Conservation (phyloP, 2,888 invertebrate genomes). For the Mesorhabditis sp. region DNA sequence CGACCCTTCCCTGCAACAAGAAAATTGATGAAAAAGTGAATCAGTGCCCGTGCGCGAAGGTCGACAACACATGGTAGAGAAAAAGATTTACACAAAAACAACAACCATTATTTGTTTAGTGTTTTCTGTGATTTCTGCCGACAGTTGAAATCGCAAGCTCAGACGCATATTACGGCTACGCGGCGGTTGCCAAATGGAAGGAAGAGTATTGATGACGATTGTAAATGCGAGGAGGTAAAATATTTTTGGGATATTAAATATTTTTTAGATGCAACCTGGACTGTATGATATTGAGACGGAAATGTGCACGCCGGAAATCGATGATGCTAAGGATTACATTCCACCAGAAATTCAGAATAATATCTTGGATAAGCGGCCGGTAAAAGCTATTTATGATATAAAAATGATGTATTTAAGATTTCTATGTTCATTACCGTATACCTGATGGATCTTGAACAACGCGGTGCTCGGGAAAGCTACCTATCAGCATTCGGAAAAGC, state of each 20-base stretch:
- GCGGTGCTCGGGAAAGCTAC: conserved; percentile 51
- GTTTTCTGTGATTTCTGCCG: conserved; percentile 57
- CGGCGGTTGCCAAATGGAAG: conserved; percentile 29
- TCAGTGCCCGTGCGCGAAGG: conserved; percentile 55
- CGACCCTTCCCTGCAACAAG: conserved; percentile 54
- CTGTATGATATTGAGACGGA: conserved; percentile 58
- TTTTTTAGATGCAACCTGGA: conserved; percentile 53
- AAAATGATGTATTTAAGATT: conserved; percentile 32
- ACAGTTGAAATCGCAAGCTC: conserved; percentile 49
- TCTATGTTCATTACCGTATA: conserved; percentile 58
- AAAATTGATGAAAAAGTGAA: conserved; percentile 57
- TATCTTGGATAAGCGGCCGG: conserved; percentile 55
- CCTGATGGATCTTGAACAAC: conserved; percentile 55
- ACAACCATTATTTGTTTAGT: conserved; percentile 24
- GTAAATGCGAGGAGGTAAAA: conserved; percentile 30
- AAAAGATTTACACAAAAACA: conserved; percentile 1
- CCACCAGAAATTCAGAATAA: conserved; percentile 56
- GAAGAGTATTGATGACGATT: conserved; percentile 42
- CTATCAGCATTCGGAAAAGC: conserved; percentile 57
- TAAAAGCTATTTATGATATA: conserved; percentile 11
- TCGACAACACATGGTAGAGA: conserved; percentile 55
- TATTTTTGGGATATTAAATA: neutral
- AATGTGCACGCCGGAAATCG: conserved; percentile 57
- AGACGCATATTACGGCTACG: conserved; percentile 40
- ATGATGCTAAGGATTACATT: conserved; percentile 56